A percentile compares a stretch with the other conserved stretches of the same genome.
These are phyloP conservation scores for Borostomias antarcticus DNA, from an alignment of 2,797 vertebrate species.

Conservation along the genomic window DNA sequence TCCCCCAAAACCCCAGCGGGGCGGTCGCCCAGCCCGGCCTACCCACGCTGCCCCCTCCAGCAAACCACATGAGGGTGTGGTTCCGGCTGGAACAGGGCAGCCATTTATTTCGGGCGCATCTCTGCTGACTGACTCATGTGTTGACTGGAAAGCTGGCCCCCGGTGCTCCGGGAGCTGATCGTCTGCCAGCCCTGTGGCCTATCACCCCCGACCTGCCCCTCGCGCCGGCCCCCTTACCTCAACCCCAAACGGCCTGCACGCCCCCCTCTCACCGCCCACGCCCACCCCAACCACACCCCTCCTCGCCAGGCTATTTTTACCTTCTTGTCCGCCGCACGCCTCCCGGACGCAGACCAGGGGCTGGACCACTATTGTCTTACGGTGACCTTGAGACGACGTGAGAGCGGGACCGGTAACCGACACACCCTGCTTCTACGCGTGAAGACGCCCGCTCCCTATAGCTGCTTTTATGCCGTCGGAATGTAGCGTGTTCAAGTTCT, in stretches of 20 bases:
- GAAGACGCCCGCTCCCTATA: too few relatives aligned
- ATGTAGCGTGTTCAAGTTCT: slow-evolving; percentile 10
- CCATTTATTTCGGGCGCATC: slow-evolving; percentile 95
- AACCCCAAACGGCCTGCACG: too few relatives aligned
- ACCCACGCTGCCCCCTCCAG: slow-evolving; percentile 82
- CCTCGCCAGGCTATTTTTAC: slow-evolving; percentile 62
- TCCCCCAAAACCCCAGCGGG: slow-evolving; percentile 72
- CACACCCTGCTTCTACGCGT: too few relatives aligned
- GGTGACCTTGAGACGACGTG: slow-evolving; percentile 78
- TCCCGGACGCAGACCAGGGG: slow-evolving; percentile 63
- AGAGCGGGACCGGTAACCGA: slow-evolving; percentile 72
- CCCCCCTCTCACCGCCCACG: too few relatives aligned
- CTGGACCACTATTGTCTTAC: slow-evolving; percentile 82
- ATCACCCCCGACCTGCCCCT: slow-evolving; percentile 71
- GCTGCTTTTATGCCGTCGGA: too few relatives aligned
- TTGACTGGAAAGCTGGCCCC: slow-evolving; percentile 94
- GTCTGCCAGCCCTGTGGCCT: slow-evolving; percentile 82
- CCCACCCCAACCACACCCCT: slow-evolving; percentile 51
- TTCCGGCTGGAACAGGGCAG: slow-evolving; percentile 91
- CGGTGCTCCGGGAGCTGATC: slow-evolving; percentile 73
- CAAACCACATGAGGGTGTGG: slow-evolving; percentile 92
- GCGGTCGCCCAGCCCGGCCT: slow-evolving; percentile 62
- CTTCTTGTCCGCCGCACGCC: slow-evolving; percentile 49
- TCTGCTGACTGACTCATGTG: slow-evolving; percentile 94
- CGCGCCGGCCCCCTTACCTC: slow-evolving; percentile 21